Percentiles rank a stretch among this genome's conserved stretches.
These are phyloP conservation scores for Aporophyla lueneburgensis DNA, from an alignment of 2,888 invertebrate genomes.

Conservation along the genomic window DNA sequence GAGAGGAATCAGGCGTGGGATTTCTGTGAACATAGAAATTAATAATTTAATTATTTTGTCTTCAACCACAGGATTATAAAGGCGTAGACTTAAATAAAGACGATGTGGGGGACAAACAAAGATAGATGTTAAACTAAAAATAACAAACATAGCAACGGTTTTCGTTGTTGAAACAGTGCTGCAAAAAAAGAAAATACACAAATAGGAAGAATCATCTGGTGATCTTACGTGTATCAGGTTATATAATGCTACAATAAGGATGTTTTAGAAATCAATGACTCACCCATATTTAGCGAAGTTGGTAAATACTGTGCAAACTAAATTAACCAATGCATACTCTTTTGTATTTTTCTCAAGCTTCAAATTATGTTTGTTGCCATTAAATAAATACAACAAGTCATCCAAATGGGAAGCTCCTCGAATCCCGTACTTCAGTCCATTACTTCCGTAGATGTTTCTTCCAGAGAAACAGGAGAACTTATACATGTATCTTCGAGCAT, in stretches of 20 bases:
- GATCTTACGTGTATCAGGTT: background rate
- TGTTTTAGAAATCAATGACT: constrained; percentile 5
- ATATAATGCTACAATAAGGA: background rate
- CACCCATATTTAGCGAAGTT: constrained; percentile 74
- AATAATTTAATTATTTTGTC: background rate
- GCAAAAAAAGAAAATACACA: background rate
- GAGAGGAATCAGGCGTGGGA: constrained; percentile 37
- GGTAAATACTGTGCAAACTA: constrained; percentile 76
- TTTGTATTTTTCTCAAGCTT: constrained; percentile 70
- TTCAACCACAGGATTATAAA: background rate
- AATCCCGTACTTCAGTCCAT: constrained; percentile 71
- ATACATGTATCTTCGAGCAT: constrained; percentile 54
- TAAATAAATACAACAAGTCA: constrained; percentile 80
- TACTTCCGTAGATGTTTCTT: constrained; percentile 73
- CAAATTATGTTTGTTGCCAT: constrained; percentile 70
- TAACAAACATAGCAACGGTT: too few relatives aligned
- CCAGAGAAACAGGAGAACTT: constrained; percentile 74
- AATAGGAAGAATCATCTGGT: too few relatives aligned
- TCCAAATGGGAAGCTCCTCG: constrained; percentile 78
- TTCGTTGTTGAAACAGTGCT: too few relatives aligned
- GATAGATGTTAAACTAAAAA: too few relatives aligned
- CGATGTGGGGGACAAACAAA: background rate
- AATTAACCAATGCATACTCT: constrained; percentile 74
- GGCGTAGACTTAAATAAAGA: too few relatives aligned
- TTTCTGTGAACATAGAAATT: constrained; percentile 14